Evolutionary conservation across 2,888 invertebrate species (phyloP), one percentile per base, ranked within the genome.

Genomic region (Platerodrilus igneus): DNA sequence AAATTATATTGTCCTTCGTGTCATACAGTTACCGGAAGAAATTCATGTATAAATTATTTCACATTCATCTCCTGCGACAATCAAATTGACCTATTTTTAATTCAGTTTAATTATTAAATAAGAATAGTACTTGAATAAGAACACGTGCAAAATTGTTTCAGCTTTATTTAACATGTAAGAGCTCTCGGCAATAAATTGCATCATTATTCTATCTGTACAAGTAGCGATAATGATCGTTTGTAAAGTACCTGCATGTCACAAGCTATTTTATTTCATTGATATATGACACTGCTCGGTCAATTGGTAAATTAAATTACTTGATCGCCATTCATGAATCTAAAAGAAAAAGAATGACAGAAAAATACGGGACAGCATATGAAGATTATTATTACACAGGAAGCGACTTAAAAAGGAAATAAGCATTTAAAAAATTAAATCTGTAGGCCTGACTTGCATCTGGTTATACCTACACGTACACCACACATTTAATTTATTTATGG

Each of bases 321-420:
- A 51, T 47, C 45, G 49, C 50, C 51, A 51, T 52, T 51, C 47
- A 50, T 51, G 47, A 55, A 55, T 51, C 50, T 50, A 48, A 53
- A 45, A 45, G 47, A 52, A 56, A 57, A 50, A 53, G 54, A 52
- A 52, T 49, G 50, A 41, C 49, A 53, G 37, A 51, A 51, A 57
- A 52, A 58, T 58, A 54, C 56, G 56, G 56, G 57, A 55, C 50
- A 47, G 49, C 47, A 43, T 15, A 28, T 36, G 42, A 42, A 42
- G 42, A 45, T 40, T 41, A 44, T 33, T 28, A 38, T n/a, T 38
- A 34, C 36, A 39, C 48, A 57, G 60, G 57, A 57, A 58, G 48
- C 48, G 46, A 19, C 31, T 36, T 45, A 57, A 60, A 59, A 57
- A 60, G 60, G 60, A 60, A 56, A 57, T 38, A n/a, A 44, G 41